A percentile compares a stretch with the other conserved stretches of the same genome.
These are phyloP conservation scores for Xanthia togata DNA, from an alignment of 2,888 invertebrate species.

Conservation along the genomic window DNA sequence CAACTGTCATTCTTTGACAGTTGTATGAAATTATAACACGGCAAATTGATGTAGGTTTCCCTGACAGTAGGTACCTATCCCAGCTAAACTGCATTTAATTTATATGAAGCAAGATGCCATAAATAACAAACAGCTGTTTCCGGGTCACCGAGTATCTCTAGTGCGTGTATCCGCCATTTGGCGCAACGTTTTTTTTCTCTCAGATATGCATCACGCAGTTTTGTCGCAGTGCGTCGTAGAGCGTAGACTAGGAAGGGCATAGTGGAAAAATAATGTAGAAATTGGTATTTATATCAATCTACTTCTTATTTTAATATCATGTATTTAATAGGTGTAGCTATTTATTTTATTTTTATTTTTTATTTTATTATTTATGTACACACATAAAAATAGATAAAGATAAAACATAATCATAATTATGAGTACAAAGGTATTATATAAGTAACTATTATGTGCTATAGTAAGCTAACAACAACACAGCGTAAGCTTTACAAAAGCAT, in stretches of 20 bases:
- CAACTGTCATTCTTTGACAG: not conserved
- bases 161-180: conserved; percentile 20
- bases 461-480: too few relatives aligned
- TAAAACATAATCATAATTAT: too few relatives aligned
- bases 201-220: conserved; percentile 13
- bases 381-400: too few relatives aligned
- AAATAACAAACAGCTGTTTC: conserved; percentile 15
- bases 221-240: conserved; percentile 41
- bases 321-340: too few relatives aligned
- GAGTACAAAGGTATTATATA: too few relatives aligned
- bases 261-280: too few relatives aligned
- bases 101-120: conserved; percentile 4
- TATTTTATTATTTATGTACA: too few relatives aligned
- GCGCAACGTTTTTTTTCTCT: conserved; percentile 5
- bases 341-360: too few relatives aligned
- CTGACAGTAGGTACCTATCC: not conserved
- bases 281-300: not conserved
- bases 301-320: too few relatives aligned
- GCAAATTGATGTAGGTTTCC: not conserved
- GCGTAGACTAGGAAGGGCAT: not conserved
- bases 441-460: too few relatives aligned
- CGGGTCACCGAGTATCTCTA: not conserved
- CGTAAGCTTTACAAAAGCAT: not conserved
- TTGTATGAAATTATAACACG: not conserved
- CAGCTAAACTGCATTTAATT: not conserved